Conservation (phyloP, 2,113 vertebrate genomes). For the Morone chrysops region DNA sequence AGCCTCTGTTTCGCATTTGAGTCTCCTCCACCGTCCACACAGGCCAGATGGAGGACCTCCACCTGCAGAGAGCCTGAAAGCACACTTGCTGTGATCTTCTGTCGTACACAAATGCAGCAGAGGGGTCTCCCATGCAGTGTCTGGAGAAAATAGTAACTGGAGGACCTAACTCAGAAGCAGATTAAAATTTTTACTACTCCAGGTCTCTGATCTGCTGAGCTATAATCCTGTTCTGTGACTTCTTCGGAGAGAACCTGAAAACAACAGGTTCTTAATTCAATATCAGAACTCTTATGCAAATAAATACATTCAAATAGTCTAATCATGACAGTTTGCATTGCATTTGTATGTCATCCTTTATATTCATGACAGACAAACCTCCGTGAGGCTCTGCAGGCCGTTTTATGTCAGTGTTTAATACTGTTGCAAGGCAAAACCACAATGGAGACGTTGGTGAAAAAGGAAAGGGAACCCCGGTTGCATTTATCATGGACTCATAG, state of each 20-base stretch:
- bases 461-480: slow-evolving; percentile 76
- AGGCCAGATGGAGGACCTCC: slow-evolving; percentile 78
- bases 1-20: slow-evolving; percentile 41
- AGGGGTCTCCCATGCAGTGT: slow-evolving; percentile 26
- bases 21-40: slow-evolving; percentile 34
- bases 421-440: slow-evolving; percentile 76
- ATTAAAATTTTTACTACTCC: not conserved
- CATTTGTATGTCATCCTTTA: not conserved
- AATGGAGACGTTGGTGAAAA: slow-evolving; percentile 79
- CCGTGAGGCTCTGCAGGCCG: not conserved
- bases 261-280: not conserved
- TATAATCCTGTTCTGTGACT: not conserved
- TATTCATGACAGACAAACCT: not conserved
- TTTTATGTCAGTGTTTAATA: slow-evolving; percentile 23
- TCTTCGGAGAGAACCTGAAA: slow-evolving; percentile 24
- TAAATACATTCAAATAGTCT: slow-evolving; percentile 1
- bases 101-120: slow-evolving; percentile 49
- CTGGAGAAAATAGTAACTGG: slow-evolving; percentile 14
- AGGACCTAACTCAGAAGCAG: slow-evolving; percentile 27
- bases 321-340: not conserved
- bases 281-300: slow-evolving; percentile 29
- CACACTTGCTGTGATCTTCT: slow-evolving; percentile 65
- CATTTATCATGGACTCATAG: slow-evolving; percentile 75
- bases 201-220: slow-evolving; percentile 9
- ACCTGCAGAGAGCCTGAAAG: slow-evolving; percentile 73